phyloP scores from a whole-genome alignment of 2,888 invertebrate species.

The Nephrocerus scutellatus region DNA sequence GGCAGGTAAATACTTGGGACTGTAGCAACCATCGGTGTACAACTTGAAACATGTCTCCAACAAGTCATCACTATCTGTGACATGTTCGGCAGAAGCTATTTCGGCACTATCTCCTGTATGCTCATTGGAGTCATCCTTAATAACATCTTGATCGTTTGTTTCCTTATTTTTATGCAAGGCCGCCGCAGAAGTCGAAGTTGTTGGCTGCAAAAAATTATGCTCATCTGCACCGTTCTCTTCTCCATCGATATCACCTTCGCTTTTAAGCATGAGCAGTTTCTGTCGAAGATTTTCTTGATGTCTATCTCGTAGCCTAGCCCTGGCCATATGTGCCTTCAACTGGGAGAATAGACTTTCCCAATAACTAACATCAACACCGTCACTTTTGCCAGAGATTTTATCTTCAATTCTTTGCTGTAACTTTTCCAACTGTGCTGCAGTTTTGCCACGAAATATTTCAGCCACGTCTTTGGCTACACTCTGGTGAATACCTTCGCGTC shows the following conservation, averaged over 20 bases:
- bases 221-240: conserved; percentile 5
- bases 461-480: conserved; percentile 87
- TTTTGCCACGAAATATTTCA: conserved; percentile 87
- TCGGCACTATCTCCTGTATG: conserved; percentile 12
- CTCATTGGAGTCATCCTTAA: conserved; percentile 24
- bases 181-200: conserved; percentile 12
- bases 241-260: conserved; percentile 63
- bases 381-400: conserved; percentile 76
- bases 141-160: not conserved
- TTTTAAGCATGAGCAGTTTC: conserved; percentile 84
- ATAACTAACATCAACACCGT: conserved; percentile 92
- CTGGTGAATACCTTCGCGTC: conserved; percentile 68
- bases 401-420: conserved; percentile 77
- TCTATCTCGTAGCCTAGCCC: conserved; percentile 82
- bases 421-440: conserved; percentile 74
- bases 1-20: conserved; percentile 62
- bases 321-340: conserved; percentile 90
- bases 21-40: conserved; percentile 78
- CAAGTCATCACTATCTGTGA: conserved; percentile 29
- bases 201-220: conserved; percentile 1
- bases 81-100: conserved; percentile 30
- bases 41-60: conserved; percentile 53
- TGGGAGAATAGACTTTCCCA: conserved; percentile 97
- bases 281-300: conserved; percentile 84
- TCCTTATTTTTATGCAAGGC: not conserved